Conservation (phyloP, 2,888 invertebrate genomes). For the Glaucopsyche alexis region DNA sequence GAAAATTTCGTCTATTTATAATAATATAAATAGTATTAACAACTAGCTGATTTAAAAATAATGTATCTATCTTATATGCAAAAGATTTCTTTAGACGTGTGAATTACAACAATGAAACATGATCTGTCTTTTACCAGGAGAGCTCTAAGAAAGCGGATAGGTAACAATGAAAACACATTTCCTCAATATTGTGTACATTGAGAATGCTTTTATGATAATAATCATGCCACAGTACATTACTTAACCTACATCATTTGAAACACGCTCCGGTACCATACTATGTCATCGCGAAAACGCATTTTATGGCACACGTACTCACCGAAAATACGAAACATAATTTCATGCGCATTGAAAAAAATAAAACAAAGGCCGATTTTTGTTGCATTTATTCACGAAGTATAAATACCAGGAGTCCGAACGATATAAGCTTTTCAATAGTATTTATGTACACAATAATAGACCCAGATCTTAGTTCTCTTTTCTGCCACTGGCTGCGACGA, state of each 20-base stretch:
- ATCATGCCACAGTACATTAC: neutral
- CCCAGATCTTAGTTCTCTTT: too few species aligned
- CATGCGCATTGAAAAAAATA: neutral
- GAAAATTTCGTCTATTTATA: too few species aligned
- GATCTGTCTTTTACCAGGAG: neutral
- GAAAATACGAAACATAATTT: slow-evolving; percentile 30
- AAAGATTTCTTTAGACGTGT: neutral
- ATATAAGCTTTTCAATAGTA: too few species aligned
- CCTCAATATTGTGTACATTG: slow-evolving; percentile 17
- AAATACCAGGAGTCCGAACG: too few species aligned
- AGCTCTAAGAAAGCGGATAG: neutral
- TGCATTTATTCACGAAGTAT: too few species aligned
- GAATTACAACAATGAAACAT: slow-evolving; percentile 7
- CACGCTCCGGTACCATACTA: slow-evolving; percentile 38
- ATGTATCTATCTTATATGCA: neutral
- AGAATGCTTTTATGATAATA: slow-evolving; percentile 24
- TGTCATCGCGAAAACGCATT: slow-evolving; percentile 40
- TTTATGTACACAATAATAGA: too few species aligned
- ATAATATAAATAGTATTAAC: too few species aligned
- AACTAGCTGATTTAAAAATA: too few species aligned
- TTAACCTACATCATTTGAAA: slow-evolving; percentile 30
- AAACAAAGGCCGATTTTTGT: too few species aligned
- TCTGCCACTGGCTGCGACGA: too few species aligned
- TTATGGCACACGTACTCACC: slow-evolving; percentile 38
- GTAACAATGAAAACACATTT: neutral